Evolutionary conservation across 2,888 invertebrate genomes (phyloP), one percentile per base, ranked within the genome.

Genomic region (Lochmaea capreae): DNA sequence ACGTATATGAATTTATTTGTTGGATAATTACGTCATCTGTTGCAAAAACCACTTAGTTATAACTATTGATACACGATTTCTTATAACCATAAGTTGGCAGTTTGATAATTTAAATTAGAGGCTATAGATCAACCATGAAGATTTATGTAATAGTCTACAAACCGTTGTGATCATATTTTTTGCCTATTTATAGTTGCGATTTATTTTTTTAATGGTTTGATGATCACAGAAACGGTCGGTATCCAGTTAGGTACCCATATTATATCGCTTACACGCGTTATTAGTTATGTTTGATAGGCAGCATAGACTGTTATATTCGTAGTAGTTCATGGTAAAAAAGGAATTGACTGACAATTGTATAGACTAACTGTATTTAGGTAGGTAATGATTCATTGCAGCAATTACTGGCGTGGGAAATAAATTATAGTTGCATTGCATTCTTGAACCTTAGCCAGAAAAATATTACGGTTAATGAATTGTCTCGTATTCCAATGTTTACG

Each of bases 241-340:
- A 54, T 54, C 54, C 16, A 16, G 18, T 54, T 54, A n/a, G n/a
- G n/a, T n/a, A 54, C 54, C n/a, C 49, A 49, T n/a, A 49, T n/a
- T 18, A 18, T 54, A 54, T 10, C 6, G 18, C 18, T 54, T 18
- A 54, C 18, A 54, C 1, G 10, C 49, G 49, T 49, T 49, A 46
- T 46, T n/a, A n/a, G n/a, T n/a, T 46, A n/a, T 49, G 8, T 33
- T 33, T 33, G 1, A 33, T 1, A 3, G 6, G 8, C 33, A 33
- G 8, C 33, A 33, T 33, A 54, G 18, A 18, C 10, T 52, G 52
- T 52, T 49, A n/a, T 3, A 12, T n/a, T 49, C 16, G n/a, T 5
- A 54, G 18, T 54, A 54, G 16, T 16, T 9, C 18, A 54, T 49
- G n/a, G n/a, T 49, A n/a, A 5, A 54, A n/a, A 16, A 18, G 6